phyloP scores from a whole-genome alignment of 2,797 vertebrate species.

The Sebastes vulpes region DNA sequence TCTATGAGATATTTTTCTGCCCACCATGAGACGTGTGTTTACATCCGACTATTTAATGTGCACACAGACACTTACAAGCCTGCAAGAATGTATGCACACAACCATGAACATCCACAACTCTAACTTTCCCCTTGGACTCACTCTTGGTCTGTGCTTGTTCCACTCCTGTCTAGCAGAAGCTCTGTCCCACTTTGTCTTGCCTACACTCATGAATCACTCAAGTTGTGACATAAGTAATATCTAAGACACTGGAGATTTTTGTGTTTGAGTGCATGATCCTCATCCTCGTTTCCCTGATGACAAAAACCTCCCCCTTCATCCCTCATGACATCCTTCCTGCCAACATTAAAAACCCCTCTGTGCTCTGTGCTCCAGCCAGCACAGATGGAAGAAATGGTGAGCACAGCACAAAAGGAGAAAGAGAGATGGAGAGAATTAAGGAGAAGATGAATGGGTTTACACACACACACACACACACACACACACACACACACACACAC shows the following conservation, averaged over 20 bases:
- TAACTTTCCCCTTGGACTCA: constrained; percentile 18
- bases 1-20: not conserved
- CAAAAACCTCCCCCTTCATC: constrained; percentile 25
- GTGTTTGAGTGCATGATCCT: constrained; percentile 18
- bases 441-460: not conserved
- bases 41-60: constrained; percentile 8
- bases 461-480: not conserved
- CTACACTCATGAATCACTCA: constrained; percentile 40
- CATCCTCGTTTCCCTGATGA: constrained; percentile 20
- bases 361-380: constrained; percentile 39
- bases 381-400: constrained; percentile 60
- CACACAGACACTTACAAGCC: not conserved
- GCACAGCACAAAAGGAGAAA: constrained; percentile 31
- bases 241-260: constrained; percentile 39
- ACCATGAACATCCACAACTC: constrained; percentile 4
- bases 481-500: not conserved
- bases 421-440: constrained; percentile 21
- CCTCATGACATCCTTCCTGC: constrained; percentile 46
- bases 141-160: constrained; percentile 16
- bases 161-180: constrained; percentile 21
- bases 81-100: constrained; percentile 1
- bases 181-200: constrained; percentile 15
- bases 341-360: constrained; percentile 47
- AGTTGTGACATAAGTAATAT: constrained; percentile 42
- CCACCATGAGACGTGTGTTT: constrained; percentile 2